phyloP scores from a whole-genome alignment of 2,797 vertebrate genomes.

The Decapterus maruadsi region DNA sequence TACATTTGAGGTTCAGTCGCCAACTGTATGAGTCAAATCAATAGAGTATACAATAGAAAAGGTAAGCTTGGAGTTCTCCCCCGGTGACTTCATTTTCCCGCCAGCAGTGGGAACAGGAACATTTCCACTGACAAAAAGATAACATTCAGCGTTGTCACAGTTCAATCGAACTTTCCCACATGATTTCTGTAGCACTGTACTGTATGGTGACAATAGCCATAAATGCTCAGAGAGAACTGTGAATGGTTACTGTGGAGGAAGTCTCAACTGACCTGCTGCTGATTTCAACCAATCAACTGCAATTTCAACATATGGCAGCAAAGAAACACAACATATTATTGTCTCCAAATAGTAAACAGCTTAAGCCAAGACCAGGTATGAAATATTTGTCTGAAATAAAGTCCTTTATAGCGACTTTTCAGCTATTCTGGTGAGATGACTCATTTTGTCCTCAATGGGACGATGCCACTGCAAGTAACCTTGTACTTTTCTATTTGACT shows the following conservation, averaged over 20 bases:
- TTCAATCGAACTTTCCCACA: background rate
- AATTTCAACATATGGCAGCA: background rate
- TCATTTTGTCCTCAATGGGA: background rate
- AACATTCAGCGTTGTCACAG: background rate
- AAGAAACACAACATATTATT: background rate
- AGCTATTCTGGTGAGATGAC: background rate
- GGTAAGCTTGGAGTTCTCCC: background rate
- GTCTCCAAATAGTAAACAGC: background rate
- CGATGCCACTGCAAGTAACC: background rate
- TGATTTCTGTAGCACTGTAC: background rate
- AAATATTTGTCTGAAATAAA: background rate
- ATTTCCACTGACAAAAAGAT: background rate
- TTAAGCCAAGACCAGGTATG: background rate
- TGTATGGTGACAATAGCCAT: background rate
- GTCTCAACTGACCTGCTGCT: background rate
- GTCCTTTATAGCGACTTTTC: background rate
- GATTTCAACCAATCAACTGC: background rate
- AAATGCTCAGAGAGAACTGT: background rate
- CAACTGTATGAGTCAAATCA: background rate
- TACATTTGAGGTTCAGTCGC: background rate
- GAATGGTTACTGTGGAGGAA: background rate
- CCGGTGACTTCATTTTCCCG: background rate
- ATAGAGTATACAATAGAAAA: constrained; percentile 2
- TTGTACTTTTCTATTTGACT: background rate
- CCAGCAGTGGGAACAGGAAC: background rate